Conservation (phyloP, 2,113 vertebrate species). For the Ctenodactylus gundi region DNA sequence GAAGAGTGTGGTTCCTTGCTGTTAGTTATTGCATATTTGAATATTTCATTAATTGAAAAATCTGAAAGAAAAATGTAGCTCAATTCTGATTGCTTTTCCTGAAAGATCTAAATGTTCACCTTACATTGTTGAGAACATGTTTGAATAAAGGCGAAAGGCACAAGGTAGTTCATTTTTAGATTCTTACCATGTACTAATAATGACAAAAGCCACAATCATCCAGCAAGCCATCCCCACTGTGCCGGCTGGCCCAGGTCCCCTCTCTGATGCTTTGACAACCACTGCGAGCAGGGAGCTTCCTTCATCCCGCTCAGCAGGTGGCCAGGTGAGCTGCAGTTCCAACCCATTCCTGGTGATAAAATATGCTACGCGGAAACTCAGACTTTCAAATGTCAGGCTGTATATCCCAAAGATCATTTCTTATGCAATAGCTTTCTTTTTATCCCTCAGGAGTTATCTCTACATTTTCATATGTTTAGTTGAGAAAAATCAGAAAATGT, state of each 20-base stretch:
- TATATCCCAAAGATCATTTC: slow-evolving; percentile 61
- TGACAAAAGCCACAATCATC: slow-evolving; percentile 38
- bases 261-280: background rate
- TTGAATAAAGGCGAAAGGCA: background rate
- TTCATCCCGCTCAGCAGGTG: slow-evolving; percentile 51
- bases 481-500: slow-evolving; percentile 64
- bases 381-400: slow-evolving; percentile 67
- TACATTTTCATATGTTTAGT: slow-evolving; percentile 64
- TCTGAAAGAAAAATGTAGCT: slow-evolving; percentile 1
- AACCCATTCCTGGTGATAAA: slow-evolving; percentile 55
- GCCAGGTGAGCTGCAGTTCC: slow-evolving; percentile 61
- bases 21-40: background rate
- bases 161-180: background rate
- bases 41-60: slow-evolving; percentile 44
- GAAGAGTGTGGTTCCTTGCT: background rate
- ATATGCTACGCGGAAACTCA: slow-evolving; percentile 64
- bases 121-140: slow-evolving; percentile 27
- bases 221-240: background rate
- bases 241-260: background rate
- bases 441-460: slow-evolving; percentile 29
- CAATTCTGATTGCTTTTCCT: slow-evolving; percentile 44
- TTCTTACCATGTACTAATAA: slow-evolving; percentile 32
- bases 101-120: background rate
- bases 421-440: slow-evolving; percentile 53
- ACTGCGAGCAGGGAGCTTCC: background rate